Evolutionary conservation across 2,113 vertebrate species (phyloP), one percentile per base, ranked within the genome.

Genomic region (Rhizomys pruinosus): DNA sequence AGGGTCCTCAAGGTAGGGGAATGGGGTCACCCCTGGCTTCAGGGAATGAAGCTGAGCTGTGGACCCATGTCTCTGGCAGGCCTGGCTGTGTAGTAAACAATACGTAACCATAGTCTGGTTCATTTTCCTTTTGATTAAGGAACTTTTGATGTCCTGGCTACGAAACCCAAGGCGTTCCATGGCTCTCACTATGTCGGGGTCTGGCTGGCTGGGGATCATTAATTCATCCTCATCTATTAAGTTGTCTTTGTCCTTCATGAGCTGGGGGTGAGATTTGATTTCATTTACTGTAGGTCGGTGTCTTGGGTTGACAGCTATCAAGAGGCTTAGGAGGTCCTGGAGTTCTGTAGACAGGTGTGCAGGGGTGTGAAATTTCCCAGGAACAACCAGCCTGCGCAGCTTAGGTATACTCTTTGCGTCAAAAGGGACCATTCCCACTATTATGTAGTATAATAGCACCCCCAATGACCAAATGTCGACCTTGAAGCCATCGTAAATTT

Each of bases 311-410:
- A 34, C 4, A 6, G 27, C 44, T 16, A 82, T 1, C 2, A 82
- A 1, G 2, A 7, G 19, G 5, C 61, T 22, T 5, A 82, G 9
- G 16, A 82, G 8, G 39, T 44, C 27, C 29, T 22, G 25, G 61
- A 82, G 39, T 11, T 66, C 61, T 47, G 5, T 16, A 11, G 61
- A 82, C 17, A 82, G 10, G 39, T 8, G 4, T 0, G 2, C 47
- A 7, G 25, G 80, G 80, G 15, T 3, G 39, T 8, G 0, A 7
- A 44, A 66, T 8, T 34, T 32, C 29, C 80, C 80, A 13, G 4
- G 1, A 1, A 66, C 2, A 47, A 82, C 2, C 10, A 23, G 2
- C 2, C 1, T 32, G 7, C 0, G 8, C 8, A 64, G 4, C 2
- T 82, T n/a, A n/a, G n/a, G 0, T 8, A 16, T 9, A 20, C 0